Conservation (phyloP, 2,888 invertebrate genomes). For the Sipunculus nudus region DNA sequence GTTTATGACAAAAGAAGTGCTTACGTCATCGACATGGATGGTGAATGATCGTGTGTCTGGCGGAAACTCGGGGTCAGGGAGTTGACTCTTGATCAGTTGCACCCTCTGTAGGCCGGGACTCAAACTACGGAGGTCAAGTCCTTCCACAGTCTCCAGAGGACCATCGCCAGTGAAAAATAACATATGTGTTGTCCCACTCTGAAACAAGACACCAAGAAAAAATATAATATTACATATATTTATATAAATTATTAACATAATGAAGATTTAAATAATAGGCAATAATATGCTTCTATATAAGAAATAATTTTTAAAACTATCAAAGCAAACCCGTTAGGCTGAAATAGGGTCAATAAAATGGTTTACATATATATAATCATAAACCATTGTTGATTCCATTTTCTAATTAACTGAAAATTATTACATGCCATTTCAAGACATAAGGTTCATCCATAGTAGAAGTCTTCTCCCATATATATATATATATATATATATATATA, state of each 20-base stretch:
- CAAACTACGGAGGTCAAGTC: conserved; percentile 39
- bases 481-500: conserved; percentile 14
- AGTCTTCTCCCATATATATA: conserved; percentile 11
- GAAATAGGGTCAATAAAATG: neutral
- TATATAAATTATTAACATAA: neutral
- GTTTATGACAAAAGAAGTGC: conserved; percentile 6
- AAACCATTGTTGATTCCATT: too few species aligned
- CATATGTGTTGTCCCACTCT: conserved; percentile 67
- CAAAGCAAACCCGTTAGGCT: neutral
- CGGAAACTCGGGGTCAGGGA: conserved; percentile 47
- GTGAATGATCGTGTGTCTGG: conserved; percentile 54
- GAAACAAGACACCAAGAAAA: conserved; percentile 6
- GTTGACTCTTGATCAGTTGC: conserved; percentile 60
- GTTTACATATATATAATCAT: too few species aligned
- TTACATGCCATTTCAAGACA: neutral
- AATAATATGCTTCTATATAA: neutral
- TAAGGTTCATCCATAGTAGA: neutral
- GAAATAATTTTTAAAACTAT: neutral
- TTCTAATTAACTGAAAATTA: neutral
- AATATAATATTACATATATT: conserved; percentile 1
- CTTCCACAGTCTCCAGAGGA: conserved; percentile 23
- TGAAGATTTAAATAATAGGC: neutral
- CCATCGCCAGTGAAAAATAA: conserved; percentile 48
- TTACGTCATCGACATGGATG: conserved; percentile 57
- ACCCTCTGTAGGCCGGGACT: conserved; percentile 51